These are phyloP conservation scores for Nyctibius bracteatus DNA, from an alignment of 2,113 vertebrate genomes.

Conservation along the genomic window DNA sequence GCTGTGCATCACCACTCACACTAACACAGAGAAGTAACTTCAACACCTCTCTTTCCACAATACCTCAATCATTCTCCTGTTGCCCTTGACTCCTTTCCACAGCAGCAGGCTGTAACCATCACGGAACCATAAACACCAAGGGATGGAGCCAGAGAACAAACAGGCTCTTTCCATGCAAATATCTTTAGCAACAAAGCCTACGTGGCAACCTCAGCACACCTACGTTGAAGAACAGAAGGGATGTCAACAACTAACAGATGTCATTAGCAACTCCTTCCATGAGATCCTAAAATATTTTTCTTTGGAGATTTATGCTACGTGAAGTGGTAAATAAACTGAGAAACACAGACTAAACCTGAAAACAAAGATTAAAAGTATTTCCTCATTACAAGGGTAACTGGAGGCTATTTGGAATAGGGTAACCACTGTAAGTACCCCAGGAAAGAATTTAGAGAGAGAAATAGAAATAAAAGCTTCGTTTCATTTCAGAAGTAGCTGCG, in stretches of 20 bases:
- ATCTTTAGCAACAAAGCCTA: neutral
- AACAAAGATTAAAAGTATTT: neutral
- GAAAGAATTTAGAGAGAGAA: no score
- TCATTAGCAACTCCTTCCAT: neutral
- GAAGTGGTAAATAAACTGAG: neutral
- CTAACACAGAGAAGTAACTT: no score
- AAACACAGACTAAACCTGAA: neutral
- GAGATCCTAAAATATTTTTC: neutral
- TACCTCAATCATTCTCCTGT: fast-evolving
- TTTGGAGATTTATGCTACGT: neutral
- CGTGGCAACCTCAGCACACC: neutral
- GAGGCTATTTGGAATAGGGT: neutral
- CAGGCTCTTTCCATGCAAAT: neutral
- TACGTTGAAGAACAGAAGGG: neutral
- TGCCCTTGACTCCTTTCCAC: no score
- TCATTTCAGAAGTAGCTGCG: neutral
- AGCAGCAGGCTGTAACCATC: neutral
- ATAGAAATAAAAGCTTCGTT: neutral
- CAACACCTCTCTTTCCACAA: neutral
- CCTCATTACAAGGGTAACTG: neutral
- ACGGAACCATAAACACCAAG: neutral
- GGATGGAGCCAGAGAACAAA: neutral
- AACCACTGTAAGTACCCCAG: neutral
- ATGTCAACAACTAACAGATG: neutral
- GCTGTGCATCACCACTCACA: fast-evolving